A percentile compares a stretch with the other conserved stretches of the same genome.
These are phyloP conservation scores for Cristatella mucedo DNA, from an alignment of 2,888 invertebrate species.

Conservation along the genomic window DNA sequence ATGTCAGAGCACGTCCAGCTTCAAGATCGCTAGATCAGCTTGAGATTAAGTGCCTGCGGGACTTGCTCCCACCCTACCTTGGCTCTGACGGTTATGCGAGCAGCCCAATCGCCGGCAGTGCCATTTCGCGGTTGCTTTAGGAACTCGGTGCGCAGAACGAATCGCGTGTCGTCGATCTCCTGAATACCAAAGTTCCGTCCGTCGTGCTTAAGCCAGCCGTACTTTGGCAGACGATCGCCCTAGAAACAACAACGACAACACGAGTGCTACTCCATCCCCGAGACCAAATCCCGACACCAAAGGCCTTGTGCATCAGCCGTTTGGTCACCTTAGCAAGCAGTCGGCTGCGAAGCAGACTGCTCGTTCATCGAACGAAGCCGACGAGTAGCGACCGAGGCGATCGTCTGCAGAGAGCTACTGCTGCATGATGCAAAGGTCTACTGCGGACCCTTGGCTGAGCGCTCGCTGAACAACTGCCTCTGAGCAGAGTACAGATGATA, in stretches of 20 bases:
- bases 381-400: too few relatives aligned
- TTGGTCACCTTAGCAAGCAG: background rate
- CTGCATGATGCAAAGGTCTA: too few relatives aligned
- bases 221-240: constrained; percentile 39
- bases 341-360: background rate
- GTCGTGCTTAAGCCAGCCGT: constrained; percentile 85
- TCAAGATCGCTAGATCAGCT: too few relatives aligned
- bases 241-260: background rate
- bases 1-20: too few relatives aligned
- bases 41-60: too few relatives aligned
- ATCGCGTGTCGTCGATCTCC: constrained; percentile 62
- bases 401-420: too few relatives aligned
- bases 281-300: too few relatives aligned
- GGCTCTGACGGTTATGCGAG: constrained; percentile 52
- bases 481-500: too few relatives aligned
- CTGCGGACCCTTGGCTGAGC: too few relatives aligned
- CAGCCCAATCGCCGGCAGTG: constrained; percentile 84
- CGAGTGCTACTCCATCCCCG: too few relatives aligned
- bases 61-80: constrained; percentile 37
- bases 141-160: constrained; percentile 65
- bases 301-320: background rate
- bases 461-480: too few relatives aligned
- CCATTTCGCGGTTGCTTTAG: constrained; percentile 64
- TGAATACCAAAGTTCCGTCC: constrained; percentile 80
- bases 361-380: constrained; percentile 30